These are phyloP conservation scores for Hyles vespertilio DNA, from an alignment of 1,140 invertebrate genomes.

Conservation along the genomic window DNA sequence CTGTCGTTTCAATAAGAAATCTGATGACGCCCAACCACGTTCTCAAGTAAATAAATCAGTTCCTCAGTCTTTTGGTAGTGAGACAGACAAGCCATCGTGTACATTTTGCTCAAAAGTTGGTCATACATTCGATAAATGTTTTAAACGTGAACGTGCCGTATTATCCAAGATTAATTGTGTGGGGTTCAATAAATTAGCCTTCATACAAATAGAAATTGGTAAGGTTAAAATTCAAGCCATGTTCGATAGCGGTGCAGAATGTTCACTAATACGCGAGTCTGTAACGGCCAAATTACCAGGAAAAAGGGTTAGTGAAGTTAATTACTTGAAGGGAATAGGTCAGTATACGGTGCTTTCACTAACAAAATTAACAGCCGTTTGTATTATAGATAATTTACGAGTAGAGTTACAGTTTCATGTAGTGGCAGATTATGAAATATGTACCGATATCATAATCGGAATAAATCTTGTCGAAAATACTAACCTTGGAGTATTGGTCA, in stretches of 20 bases:
- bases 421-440: constrained; percentile 15
- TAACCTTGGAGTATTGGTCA: constrained; percentile 3
- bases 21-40: background rate
- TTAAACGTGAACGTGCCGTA: constrained; percentile 14
- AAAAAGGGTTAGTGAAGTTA: too few species aligned
- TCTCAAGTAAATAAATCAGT: background rate
- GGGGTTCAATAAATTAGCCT: background rate
- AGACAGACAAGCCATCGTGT: constrained; percentile 2
- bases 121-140: constrained; percentile 30
- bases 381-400: constrained; percentile 7
- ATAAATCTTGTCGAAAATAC: constrained; percentile 11
- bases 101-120: constrained; percentile 12
- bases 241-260: too few species aligned
- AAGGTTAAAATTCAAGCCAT: too few species aligned
- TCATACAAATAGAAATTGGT: too few species aligned
- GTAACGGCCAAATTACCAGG: too few species aligned
- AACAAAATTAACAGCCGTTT: background rate
- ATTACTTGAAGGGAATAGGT: constrained; percentile 11
- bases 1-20: background rate
- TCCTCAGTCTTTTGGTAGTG: too few species aligned
- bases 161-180: constrained; percentile 13
- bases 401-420: constrained; percentile 15
- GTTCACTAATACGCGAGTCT: too few species aligned
- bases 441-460: constrained; percentile 13
- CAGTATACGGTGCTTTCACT: constrained; percentile 6